Evolutionary conservation across 1,140 invertebrate genomes (phyloP), one percentile per base, ranked within the genome.

Genomic region (Asbolus verrucosus): DNA sequence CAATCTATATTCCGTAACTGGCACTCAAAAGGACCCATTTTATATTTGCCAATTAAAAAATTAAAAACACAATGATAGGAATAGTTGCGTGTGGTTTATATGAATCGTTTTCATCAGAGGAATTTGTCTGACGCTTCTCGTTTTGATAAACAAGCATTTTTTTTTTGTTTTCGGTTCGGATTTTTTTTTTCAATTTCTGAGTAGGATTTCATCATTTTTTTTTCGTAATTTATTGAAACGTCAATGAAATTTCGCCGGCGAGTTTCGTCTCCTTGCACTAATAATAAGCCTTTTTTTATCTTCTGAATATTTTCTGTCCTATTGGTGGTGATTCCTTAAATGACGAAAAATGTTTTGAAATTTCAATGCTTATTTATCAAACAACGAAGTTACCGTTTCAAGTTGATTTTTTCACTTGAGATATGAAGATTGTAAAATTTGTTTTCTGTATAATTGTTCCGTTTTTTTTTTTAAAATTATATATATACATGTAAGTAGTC

Each of bases 301-400:
- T n/a, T n/a, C n/a, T n/a, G n/a, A n/a, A n/a, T n/a, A n/a, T n/a
- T n/a, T n/a, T n/a, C n/a, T n/a, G n/a, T n/a, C n/a, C n/a, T n/a
- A n/a, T n/a, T n/a, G n/a, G n/a, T n/a, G n/a, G n/a, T n/a, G n/a
- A n/a, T n/a, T n/a, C n/a, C n/a, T n/a, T n/a, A n/a, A n/a, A n/a
- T n/a, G n/a, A n/a, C n/a, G n/a, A n/a, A n/a, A n/a, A n/a, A n/a
- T n/a, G n/a, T n/a, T n/a, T n/a, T n/a, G n/a, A n/a, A n/a, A n/a
- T n/a, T n/a, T n/a, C 15, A 50, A 71, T 77, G 67, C 74, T 76
- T 73, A 75, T 77, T 77, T 72, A 73, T 76, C 75, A 73, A 76
- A 63, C 50, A 73, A 77, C 75, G 50, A 66, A 71, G 74, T 75
- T 76, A 76, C 75, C 75, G 74, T 33, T 72, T 16, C n/a, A 38